Evolutionary conservation across 2,113 vertebrate species (phyloP).

Genomic region (Nothoprocta pentlandii): DNA sequence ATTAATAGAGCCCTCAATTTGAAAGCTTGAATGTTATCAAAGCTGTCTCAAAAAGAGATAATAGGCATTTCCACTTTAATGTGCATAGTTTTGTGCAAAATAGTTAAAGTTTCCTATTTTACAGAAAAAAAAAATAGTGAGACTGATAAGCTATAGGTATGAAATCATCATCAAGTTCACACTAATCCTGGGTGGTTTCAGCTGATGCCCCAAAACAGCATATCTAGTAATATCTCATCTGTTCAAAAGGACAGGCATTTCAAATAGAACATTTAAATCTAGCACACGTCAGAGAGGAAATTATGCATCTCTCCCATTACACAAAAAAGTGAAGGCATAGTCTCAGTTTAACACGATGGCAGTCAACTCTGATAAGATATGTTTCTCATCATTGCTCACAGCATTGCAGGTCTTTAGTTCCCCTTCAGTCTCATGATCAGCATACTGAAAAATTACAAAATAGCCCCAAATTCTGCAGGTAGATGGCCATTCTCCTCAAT

Average conservation of each 20-base stretch:
- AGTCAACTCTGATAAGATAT: slow-evolving; percentile 3
- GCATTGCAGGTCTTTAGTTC: not conserved
- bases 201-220: not conserved
- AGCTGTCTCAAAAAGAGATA: not conserved
- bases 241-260: not conserved
- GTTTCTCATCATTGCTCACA: not conserved
- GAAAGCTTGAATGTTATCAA: slow-evolving; percentile 2
- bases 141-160: not conserved
- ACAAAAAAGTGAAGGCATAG: not conserved
- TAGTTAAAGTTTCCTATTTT: not conserved
- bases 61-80: not conserved
- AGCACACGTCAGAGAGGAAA: not conserved
- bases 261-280: not conserved
- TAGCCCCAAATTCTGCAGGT: not conserved
- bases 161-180: not conserved
- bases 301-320: not conserved
- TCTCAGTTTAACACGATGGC: not conserved
- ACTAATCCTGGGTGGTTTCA: not conserved
- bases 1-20: slow-evolving; percentile 26
- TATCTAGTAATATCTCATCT: not conserved
- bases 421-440: not conserved
- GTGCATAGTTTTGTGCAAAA: not conserved
- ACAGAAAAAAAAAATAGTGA: not conserved
- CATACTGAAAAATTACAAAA: slow-evolving; percentile 5
- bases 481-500: not conserved